Evolutionary conservation across 1,140 invertebrate species (phyloP), one percentile per base, ranked within the genome.

Genomic region (Drosophila aff.): DNA sequence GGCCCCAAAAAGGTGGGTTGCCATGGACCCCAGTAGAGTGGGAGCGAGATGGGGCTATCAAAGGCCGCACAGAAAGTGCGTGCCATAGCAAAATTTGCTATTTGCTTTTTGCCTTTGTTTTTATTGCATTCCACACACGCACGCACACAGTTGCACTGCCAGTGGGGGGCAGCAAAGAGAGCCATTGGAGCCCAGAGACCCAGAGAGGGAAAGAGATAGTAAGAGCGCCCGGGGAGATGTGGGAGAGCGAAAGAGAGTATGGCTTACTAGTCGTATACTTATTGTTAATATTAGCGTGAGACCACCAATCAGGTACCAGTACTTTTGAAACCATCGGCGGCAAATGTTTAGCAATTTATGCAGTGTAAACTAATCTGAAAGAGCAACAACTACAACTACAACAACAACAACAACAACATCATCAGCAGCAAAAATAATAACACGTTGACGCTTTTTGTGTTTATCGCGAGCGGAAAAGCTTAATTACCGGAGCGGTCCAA

Each of bases 241-340:
- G 47, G 44, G 43, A 65, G 47, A 16, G 23, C 40, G 57, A 44
- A 31, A 50, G 36, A 61, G 61, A 58, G 55, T 43, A n/a, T 15
- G 21, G 62, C 16, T 38, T 43, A 43, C 53, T 64, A 64, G 71
- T 1, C 38, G 47, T 59, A 57, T 57, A 57, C 53, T 57, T 57
- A 57, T 40, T 57, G 26, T 81, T 89, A 76, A 89, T 89, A 90
- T 89, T 90, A 85, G 71, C 85, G 60, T 76, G 65, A 76, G 85
- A 64, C 67, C 67, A 55, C 83, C 64, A 89, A 86, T n/a, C n/a
- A n/a, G n/a, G n/a, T n/a, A 89, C 85, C 18, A 44, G 43, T 46
- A 49, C 71, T 79, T 81, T 79, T 76, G 47, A 57, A 79, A 81
- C 86, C 74, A 79, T 85, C 74, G 84, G 64, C 73, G 71, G 81